Percentiles rank a stretch among this genome's conserved stretches.
phyloP scores from a whole-genome alignment of 2,113 vertebrate species.

The Emydura subglobosa region DNA sequence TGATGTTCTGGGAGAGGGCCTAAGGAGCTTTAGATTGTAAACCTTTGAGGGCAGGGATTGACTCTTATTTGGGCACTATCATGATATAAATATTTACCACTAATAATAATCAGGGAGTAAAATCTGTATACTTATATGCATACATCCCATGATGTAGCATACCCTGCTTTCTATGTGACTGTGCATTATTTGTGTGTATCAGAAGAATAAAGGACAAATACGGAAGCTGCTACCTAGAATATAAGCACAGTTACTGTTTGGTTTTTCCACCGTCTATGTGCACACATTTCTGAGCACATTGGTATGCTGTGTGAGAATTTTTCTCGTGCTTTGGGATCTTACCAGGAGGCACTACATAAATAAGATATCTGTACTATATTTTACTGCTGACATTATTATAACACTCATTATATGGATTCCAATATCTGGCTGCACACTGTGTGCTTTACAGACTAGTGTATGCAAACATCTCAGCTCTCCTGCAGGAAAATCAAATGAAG shows the following conservation, averaged over 20 bases:
- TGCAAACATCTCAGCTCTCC: background rate
- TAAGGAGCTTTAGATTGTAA: background rate
- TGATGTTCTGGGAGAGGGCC: background rate
- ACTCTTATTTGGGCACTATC: constrained; percentile 43
- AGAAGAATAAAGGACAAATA: constrained; percentile 16
- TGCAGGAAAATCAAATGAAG: background rate
- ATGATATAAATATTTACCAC: constrained; percentile 48
- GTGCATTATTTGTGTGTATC: constrained; percentile 25
- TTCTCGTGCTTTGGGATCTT: background rate
- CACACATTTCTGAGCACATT: background rate
- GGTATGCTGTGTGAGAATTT: background rate
- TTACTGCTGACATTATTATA: constrained; percentile 22
- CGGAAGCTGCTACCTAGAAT: background rate
- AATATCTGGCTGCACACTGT: background rate
- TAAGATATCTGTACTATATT: background rate
- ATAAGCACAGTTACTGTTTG: background rate
- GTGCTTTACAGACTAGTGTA: background rate
- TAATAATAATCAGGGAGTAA: constrained; percentile 34
- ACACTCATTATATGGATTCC: background rate
- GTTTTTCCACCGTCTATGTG: background rate
- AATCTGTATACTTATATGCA: background rate
- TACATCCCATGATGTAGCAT: too few species aligned
- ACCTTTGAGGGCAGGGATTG: constrained; percentile 25
- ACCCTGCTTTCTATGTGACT: background rate
- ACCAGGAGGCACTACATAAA: background rate